Conservation (phyloP, 2,888 invertebrate species). For the Amblyteles armatorius region DNA sequence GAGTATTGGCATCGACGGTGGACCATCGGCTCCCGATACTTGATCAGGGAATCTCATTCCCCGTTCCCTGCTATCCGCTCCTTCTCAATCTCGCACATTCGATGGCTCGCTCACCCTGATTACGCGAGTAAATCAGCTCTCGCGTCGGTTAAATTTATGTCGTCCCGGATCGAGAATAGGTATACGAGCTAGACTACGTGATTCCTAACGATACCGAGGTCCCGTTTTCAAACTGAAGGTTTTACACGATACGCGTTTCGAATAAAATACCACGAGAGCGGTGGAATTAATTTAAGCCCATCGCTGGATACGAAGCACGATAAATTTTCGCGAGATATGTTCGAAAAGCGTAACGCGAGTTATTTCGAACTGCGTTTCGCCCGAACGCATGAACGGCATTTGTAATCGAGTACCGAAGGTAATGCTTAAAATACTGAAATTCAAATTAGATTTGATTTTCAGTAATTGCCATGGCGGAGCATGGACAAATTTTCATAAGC, state of each 20-base stretch:
- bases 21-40: slow-evolving; percentile 58
- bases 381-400: not conserved
- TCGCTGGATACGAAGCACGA: not conserved
- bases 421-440: not conserved
- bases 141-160: slow-evolving; percentile 60
- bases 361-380: not conserved
- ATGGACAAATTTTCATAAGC: not conserved
- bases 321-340: not conserved
- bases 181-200: slow-evolving; percentile 1
- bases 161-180: slow-evolving; percentile 50
- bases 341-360: not conserved
- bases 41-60: slow-evolving; percentile 66
- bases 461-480: not conserved
- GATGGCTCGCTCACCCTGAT: slow-evolving; percentile 64
- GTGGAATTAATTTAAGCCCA: not conserved
- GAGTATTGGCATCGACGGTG: slow-evolving; percentile 42
- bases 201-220: slow-evolving; percentile 32
- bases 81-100: slow-evolving; percentile 27
- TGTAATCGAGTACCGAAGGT: not conserved
- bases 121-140: slow-evolving; percentile 62
- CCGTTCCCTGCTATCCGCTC: slow-evolving; percentile 44
- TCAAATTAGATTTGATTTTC: not conserved
- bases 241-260: not conserved
- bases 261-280: slow-evolving; percentile 1
- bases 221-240: slow-evolving; percentile 19